Base-by-base conservation (phyloP, 2,113 vertebrate genomes). In the Leucopsar rothschildi region DNA sequence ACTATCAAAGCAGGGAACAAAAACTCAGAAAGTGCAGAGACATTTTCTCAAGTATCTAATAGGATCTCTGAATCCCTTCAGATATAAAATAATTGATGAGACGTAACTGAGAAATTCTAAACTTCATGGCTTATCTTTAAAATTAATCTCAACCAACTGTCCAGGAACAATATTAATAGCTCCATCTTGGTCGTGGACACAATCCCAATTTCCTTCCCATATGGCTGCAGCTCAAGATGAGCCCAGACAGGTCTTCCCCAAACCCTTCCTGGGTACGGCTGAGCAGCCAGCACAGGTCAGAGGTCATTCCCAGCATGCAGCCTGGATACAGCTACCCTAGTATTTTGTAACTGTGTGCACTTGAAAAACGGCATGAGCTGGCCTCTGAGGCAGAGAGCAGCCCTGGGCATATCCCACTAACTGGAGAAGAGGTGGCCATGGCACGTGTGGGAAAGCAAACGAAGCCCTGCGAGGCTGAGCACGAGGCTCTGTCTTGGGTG, bases 221-320 rank as follows among this genome's bases (percentile, higher is more conserved):
- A 21, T 0, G 5, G 39, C 21, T 6, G 0, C 50, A 22, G 49
- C 1, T 2, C 6, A 2, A 57, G 65, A 15, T 33, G 35, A 79
- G 75, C 19, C 15, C 59, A 77, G 29, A 31, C 53, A 86, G 25
- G 8, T 85, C 69, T 82, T 60, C 37, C 57, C 44, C 69, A 92
- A 52, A 84, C 7, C 19, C 21, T 20, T 71, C 39, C 55, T 31
- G 25, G 50, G 11, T 18, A 53, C 0, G 0, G 59, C 49, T 42
- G 52, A 52, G 65, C 55, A 86, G 69, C 19, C 35, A 59, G 59
- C 40, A 21, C 12, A 55, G 60, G 33, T 17, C 55, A 40, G 45
- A 39, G 29, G 45, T 18, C 39, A 42, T 15, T 70, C 35, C 39
- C 42, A 52, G 11, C 21, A 45, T 0, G 8, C 11, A 81, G 22